These are phyloP conservation scores for Acyrthosiphon pisum DNA, from an alignment of 1,140 invertebrate species.

Conservation along the genomic window DNA sequence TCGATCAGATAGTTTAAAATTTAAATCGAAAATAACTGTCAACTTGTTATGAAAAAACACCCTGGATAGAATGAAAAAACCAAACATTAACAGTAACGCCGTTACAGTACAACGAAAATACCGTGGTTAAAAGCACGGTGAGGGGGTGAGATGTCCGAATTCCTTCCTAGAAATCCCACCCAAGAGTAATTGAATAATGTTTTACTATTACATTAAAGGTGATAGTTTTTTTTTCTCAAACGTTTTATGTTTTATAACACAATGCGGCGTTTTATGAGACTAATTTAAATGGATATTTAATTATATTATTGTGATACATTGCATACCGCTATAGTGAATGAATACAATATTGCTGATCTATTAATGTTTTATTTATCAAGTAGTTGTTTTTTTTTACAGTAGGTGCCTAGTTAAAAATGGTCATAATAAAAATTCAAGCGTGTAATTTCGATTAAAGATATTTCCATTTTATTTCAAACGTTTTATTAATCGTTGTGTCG, in stretches of 20 bases:
- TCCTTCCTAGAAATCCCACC: neutral
- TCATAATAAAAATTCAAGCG: no score
- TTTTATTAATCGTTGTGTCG: no score
- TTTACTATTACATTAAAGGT: neutral
- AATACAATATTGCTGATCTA: neutral
- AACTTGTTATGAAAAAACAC: neutral
- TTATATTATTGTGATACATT: neutral
- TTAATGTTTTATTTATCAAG: neutral
- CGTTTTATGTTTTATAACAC: neutral
- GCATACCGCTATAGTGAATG: neutral
- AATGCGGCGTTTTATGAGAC: neutral
- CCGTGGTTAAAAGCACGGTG: neutral
- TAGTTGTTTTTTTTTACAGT: neutral
- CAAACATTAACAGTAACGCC: neutral
- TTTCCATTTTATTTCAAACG: neutral
- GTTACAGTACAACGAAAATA: neutral
- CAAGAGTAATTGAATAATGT: slow-evolving; percentile 2
- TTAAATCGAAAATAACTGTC: neutral
- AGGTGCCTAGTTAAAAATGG: neutral
- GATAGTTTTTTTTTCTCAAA: neutral
- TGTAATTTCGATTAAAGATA: neutral
- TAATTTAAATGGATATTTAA: neutral
- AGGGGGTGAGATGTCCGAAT: neutral
- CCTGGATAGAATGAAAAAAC: neutral
- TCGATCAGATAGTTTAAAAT: neutral